Evolutionary conservation across 2,888 invertebrate species (phyloP), one percentile per base, ranked within the genome.

Genomic region (Caenorhabditis auriculariae): DNA sequence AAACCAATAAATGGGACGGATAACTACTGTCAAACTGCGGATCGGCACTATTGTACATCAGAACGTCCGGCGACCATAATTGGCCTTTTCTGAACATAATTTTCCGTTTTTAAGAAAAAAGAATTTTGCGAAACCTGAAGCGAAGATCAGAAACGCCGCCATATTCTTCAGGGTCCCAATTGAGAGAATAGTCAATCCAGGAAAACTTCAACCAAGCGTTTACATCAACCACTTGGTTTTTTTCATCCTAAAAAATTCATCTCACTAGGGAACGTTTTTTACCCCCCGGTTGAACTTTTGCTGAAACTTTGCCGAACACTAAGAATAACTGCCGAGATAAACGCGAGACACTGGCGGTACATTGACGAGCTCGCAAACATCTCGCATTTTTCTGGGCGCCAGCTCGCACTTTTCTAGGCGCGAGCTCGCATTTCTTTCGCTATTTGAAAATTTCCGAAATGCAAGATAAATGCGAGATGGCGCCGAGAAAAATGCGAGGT

Each of bases 1-100:
- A 88, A 74, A 96, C 93, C 78, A 96, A 92, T 81, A 95, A 92
- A 86, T 96, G 95, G 74, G 94, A 93, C 69, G 91, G 93, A 85
- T 91, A 96, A 81, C 94, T 94, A 82, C 93, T 92, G 86, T 95
- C 95, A 86, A 96, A 96, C 75, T 92, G 92, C 85, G 95, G 94
- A 86, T 95, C 95, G 83, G 95, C 96, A 86, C 95, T 69, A 49
- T 75, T 75, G 46, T 75, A 75, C 62, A 75, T 64, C 43, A 75
- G 46, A 12, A 75, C 66, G 47, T 75, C 75, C n/a, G 75, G 75
- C 1, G 64, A 74, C 75, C 75, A 75, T 6, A 75, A 23, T 32
- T 73, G 71, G 17, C 58, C 62, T 45, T 70, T 62, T 24, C 51
- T 27, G n/a, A n/a, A n/a, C n/a, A n/a, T n/a, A n/a, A n/a, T n/a